Conservation (phyloP, 2,797 vertebrate genomes). For the Pteronotus mesoamericanus region DNA sequence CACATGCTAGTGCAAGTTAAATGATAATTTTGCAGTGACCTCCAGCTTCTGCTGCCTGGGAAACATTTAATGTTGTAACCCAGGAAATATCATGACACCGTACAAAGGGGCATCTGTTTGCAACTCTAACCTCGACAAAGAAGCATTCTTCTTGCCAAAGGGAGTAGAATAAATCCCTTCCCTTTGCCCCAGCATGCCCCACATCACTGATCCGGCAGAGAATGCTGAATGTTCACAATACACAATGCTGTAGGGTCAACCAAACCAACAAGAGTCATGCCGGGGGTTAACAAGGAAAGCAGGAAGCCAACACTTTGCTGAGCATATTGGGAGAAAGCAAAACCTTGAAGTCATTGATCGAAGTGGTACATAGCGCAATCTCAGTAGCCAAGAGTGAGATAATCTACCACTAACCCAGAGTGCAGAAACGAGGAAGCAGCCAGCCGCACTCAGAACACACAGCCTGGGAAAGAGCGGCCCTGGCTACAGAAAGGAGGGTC, state of each 20-base stretch:
- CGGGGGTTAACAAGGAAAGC: constrained; percentile 59
- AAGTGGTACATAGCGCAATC: background rate
- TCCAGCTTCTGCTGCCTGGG: constrained; percentile 37
- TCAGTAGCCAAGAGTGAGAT: background rate
- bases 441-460: background rate
- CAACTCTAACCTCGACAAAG: constrained; percentile 67
- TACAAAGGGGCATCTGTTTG: constrained; percentile 72
- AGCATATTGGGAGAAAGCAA: constrained; percentile 40
- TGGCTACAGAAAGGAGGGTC: background rate
- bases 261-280: constrained; percentile 51
- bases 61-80: constrained; percentile 60
- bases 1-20: constrained; percentile 44
- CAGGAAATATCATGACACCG: constrained; percentile 65
- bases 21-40: constrained; percentile 37
- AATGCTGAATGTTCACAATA: constrained; percentile 21
- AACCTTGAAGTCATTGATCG: constrained; percentile 17
- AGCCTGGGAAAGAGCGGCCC: background rate
- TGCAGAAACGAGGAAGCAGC: background rate
- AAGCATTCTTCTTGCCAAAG: constrained; percentile 67
- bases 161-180: constrained; percentile 66
- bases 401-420: constrained; percentile 1
- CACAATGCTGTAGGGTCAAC: constrained; percentile 48
- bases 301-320: constrained; percentile 49
- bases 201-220: constrained; percentile 23
- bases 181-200: constrained; percentile 55